These are phyloP conservation scores for Sebastolobus altivelis DNA, from an alignment of 2,797 vertebrate species.

Conservation along the genomic window DNA sequence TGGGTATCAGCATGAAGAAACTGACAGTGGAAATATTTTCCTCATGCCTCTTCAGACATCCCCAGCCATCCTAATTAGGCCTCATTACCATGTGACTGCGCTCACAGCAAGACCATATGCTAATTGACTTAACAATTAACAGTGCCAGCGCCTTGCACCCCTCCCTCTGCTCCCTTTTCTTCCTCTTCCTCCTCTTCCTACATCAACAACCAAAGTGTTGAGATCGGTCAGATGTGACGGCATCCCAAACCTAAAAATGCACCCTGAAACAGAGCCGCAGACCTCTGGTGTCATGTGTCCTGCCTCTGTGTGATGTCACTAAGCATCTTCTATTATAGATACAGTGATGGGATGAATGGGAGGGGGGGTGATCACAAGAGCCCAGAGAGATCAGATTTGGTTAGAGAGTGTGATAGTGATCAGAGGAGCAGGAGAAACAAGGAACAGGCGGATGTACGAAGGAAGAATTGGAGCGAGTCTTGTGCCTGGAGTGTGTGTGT, in stretches of 20 bases:
- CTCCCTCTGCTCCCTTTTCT: not conserved
- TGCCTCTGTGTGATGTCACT: slow-evolving; percentile 35
- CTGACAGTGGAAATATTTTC: slow-evolving; percentile 62
- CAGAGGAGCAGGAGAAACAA: slow-evolving; percentile 54
- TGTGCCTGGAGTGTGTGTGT: slow-evolving; percentile 47
- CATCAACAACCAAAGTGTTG: slow-evolving; percentile 23
- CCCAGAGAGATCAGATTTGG: slow-evolving; percentile 52
- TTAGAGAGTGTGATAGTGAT: slow-evolving; percentile 53
- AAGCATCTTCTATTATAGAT: slow-evolving; percentile 41
- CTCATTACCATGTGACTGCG: slow-evolving; percentile 80
- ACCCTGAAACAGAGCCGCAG: slow-evolving; percentile 28
- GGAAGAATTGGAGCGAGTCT: slow-evolving; percentile 64
- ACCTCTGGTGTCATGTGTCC: slow-evolving; percentile 42
- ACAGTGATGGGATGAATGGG: slow-evolving; percentile 17
- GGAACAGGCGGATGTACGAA: slow-evolving; percentile 63
- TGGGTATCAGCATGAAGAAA: slow-evolving; percentile 39
- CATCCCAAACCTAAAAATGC: slow-evolving; percentile 34
- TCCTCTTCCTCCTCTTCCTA: slow-evolving; percentile 5
- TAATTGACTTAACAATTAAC: slow-evolving; percentile 82
- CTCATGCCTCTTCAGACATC: slow-evolving; percentile 59
- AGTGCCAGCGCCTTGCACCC: slow-evolving; percentile 32
- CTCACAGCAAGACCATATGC: slow-evolving; percentile 77
- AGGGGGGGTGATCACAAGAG: slow-evolving; percentile 41
- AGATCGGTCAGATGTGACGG: slow-evolving; percentile 37
- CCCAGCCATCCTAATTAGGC: slow-evolving; percentile 77